These are phyloP conservation scores for Lochmaea crataegi DNA, from an alignment of 2,888 invertebrate genomes.

Conservation along the genomic window DNA sequence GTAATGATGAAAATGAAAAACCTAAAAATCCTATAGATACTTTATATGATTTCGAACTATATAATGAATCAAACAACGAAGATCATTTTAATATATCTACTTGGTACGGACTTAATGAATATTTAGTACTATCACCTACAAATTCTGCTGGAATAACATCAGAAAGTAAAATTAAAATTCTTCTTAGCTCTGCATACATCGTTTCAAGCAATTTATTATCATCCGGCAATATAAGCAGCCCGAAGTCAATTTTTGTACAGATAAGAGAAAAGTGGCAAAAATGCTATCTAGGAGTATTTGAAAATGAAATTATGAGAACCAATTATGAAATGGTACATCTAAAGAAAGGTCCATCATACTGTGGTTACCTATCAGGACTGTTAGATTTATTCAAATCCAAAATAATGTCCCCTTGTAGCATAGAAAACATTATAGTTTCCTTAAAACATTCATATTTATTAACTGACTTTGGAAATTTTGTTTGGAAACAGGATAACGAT, in stretches of 20 bases:
- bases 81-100: constrained; percentile 72
- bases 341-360: constrained; percentile 81
- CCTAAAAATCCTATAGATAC: constrained; percentile 66
- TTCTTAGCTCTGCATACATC: constrained; percentile 84
- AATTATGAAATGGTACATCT: constrained; percentile 92
- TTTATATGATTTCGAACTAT: constrained; percentile 72
- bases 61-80: constrained; percentile 65
- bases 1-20: constrained; percentile 49
- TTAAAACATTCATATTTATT: constrained; percentile 79
- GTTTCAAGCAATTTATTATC: constrained; percentile 78
- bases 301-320: constrained; percentile 79
- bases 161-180: constrained; percentile 80
- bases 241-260: constrained; percentile 89
- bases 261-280: constrained; percentile 84
- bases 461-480: constrained; percentile 66
- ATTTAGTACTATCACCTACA: constrained; percentile 79
- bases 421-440: constrained; percentile 77
- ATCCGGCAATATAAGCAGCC: constrained; percentile 82
- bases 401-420: constrained; percentile 72
- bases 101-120: constrained; percentile 87
- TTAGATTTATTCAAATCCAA: constrained; percentile 91
- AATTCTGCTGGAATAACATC: constrained; percentile 70
- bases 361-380: constrained; percentile 84
- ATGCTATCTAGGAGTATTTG: constrained; percentile 83
- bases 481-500: constrained; percentile 74